Conservation (phyloP, 2,797 vertebrate genomes). For the Onychomys torridus region DNA sequence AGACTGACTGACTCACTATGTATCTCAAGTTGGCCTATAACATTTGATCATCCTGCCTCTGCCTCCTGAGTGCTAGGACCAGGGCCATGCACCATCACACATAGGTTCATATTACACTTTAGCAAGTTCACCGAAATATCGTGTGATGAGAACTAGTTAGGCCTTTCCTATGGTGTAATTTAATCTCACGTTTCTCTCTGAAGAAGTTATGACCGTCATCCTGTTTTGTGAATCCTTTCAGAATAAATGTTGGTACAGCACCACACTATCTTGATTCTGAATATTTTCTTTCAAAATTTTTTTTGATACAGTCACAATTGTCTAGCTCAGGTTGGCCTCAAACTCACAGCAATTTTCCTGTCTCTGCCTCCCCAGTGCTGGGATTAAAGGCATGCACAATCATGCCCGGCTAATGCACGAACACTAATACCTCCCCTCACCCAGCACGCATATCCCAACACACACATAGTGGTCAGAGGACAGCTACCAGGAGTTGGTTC, state of each 20-base stretch:
- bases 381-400: neutral
- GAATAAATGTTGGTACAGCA: neutral
- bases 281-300: neutral
- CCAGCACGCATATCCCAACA: neutral
- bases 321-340: too few relatives aligned
- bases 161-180: neutral
- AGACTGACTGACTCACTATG: neutral
- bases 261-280: neutral
- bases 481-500: neutral
- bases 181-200: neutral
- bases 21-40: neutral
- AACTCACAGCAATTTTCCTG: neutral
- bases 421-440: too few relatives aligned
- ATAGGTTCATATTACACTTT: neutral
- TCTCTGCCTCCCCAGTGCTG: neutral
- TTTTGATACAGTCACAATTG: neutral
- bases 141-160: neutral
- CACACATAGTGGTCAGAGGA: neutral
- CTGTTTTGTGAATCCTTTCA: neutral
- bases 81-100: neutral
- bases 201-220: neutral
- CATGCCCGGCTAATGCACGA: neutral
- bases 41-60: neutral
- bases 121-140: neutral
- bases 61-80: too few relatives aligned